Evolutionary conservation across 37 sponge, comb jelly and placozoan genomes (phyloP).

Genomic region (Axinella damicornis): DNA sequence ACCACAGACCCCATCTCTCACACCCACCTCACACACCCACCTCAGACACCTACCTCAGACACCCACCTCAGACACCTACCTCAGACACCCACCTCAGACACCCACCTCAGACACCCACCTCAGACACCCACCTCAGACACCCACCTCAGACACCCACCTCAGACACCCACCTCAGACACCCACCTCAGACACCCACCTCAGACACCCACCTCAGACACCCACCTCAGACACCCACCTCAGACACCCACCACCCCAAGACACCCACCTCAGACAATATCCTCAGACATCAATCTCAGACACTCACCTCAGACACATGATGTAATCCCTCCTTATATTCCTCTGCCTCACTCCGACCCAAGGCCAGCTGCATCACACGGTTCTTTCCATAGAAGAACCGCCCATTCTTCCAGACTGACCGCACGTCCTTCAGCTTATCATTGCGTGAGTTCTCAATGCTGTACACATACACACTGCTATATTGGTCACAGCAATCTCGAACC

Average conservation of each 20-base stretch:
- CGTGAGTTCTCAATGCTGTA: slow-evolving; percentile 94
- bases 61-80: too few relatives aligned
- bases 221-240: neutral
- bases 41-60: too few relatives aligned
- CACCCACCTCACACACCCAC: too few relatives aligned
- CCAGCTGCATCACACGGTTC: slow-evolving; percentile 91
- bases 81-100: too few relatives aligned
- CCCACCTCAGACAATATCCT: slow-evolving; percentile 21
- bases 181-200: too few relatives aligned
- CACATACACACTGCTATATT: slow-evolving; percentile 78
- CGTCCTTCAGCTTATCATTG: slow-evolving; percentile 90
- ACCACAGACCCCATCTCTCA: too few relatives aligned
- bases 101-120: too few relatives aligned
- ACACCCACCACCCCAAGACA: too few relatives aligned
- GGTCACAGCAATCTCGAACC: slow-evolving; percentile 84
- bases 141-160: too few relatives aligned
- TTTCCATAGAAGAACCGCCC: slow-evolving; percentile 94
- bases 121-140: too few relatives aligned
- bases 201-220: too few relatives aligned
- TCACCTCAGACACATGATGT: slow-evolving; percentile 75
- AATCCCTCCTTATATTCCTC: slow-evolving; percentile 89
- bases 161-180: too few relatives aligned
- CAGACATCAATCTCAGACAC: slow-evolving; percentile 4
- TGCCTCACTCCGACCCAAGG: slow-evolving; percentile 81
- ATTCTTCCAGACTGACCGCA: slow-evolving; percentile 37